phyloP scores from a whole-genome alignment of 2,113 vertebrate species.

The Notothenia coriiceps region DNA sequence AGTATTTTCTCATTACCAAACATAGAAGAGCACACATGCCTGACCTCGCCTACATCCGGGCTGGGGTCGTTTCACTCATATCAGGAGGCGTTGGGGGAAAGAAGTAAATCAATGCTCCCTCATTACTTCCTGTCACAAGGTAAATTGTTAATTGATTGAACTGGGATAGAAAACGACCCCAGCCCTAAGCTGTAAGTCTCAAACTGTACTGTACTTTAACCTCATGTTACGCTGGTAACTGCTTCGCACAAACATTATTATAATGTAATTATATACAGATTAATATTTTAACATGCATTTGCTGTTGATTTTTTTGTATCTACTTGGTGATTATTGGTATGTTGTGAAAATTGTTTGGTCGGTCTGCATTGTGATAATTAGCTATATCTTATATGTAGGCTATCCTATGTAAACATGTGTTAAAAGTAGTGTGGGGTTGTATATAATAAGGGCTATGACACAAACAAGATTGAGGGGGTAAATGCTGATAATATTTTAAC shows the following conservation, averaged over 20 bases:
- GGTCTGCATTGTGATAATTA: constrained; percentile 63
- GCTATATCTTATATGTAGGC: constrained; percentile 58
- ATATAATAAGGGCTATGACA: constrained; percentile 77
- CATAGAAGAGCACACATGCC: constrained; percentile 53
- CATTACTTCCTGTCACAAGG: constrained; percentile 48
- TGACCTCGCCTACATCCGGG: constrained; percentile 51
- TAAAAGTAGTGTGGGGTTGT: constrained; percentile 66
- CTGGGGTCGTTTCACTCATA: constrained; percentile 38
- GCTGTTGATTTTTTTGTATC: constrained; percentile 57
- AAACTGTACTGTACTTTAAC: constrained; percentile 72
- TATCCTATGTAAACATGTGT: constrained; percentile 73
- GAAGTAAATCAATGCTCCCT: constrained; percentile 51
- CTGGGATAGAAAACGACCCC: constrained; percentile 29
- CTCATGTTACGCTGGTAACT: constrained; percentile 64
- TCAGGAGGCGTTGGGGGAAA: constrained; percentile 13
- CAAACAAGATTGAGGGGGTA: constrained; percentile 50
- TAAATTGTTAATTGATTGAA: constrained; percentile 63
- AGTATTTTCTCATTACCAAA: constrained; percentile 49
- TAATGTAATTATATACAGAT: constrained; percentile 68
- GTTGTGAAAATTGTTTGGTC: constrained; percentile 53
- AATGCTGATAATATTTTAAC: constrained; percentile 80
- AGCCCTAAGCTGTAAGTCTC: constrained; percentile 47
- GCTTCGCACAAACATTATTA: constrained; percentile 63
- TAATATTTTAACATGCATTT: constrained; percentile 76
- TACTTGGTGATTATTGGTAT: constrained; percentile 57